These are phyloP conservation scores for Tetrax tetrax DNA, from an alignment of 2,113 vertebrate genomes.

Conservation along the genomic window DNA sequence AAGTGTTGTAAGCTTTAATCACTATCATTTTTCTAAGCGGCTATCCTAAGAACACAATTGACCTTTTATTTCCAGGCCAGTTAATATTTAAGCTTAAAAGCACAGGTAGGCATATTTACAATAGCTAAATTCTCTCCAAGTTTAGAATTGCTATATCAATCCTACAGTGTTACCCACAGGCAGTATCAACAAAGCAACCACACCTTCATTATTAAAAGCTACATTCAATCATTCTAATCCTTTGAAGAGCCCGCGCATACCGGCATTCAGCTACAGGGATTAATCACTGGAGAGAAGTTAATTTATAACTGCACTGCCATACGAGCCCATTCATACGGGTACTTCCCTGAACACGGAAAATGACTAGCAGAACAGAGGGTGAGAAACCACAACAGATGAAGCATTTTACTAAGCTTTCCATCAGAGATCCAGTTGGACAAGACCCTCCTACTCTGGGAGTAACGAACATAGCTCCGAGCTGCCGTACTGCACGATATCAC, in stretches of 20 bases:
- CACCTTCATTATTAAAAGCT: neutral
- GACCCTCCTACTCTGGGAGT: neutral
- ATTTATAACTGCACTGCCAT: neutral
- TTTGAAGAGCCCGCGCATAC: neutral
- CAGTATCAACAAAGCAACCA: neutral
- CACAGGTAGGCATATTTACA: neutral
- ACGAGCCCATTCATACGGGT: neutral
- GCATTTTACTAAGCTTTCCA: neutral
- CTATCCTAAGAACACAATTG: neutral
- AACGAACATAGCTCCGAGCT: neutral
- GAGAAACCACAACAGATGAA: neutral
- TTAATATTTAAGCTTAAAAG: constrained; percentile 18
- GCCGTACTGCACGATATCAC: neutral
- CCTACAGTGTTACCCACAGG: neutral
- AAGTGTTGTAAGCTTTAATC: neutral
- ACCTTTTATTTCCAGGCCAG: neutral
- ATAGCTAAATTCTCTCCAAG: neutral
- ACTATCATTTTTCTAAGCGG: neutral
- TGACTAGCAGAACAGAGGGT: neutral
- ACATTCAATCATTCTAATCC: neutral
- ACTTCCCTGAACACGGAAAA: neutral
- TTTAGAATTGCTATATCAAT: constrained; percentile 22
- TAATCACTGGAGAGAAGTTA: neutral
- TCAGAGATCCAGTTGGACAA: neutral
- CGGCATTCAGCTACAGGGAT: neutral